Conservation (phyloP, 1,140 invertebrate genomes). For the Cherax destructor region DNA sequence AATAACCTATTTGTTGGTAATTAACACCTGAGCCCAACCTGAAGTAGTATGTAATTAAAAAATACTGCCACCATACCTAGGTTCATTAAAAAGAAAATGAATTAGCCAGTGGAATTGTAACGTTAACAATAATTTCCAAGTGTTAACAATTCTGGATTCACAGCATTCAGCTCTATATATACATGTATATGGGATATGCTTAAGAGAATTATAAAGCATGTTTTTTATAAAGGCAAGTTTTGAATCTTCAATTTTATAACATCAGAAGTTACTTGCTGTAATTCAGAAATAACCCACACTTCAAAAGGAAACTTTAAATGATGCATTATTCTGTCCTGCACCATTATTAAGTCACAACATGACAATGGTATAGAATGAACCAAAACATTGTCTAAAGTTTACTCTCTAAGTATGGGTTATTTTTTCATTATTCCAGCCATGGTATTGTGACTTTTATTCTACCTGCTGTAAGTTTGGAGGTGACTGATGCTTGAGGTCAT, state of each 20-base stretch:
- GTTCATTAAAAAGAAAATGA: background rate
- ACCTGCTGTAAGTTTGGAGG: background rate
- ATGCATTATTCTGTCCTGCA: no score
- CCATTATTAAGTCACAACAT: no score
- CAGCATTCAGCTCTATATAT: no score
- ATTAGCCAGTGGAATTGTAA: background rate
- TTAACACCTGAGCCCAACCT: background rate
- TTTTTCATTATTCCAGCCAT: no score
- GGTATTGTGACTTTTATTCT: background rate
- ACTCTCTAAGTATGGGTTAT: no score
- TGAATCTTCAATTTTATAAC: background rate
- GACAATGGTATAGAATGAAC: no score
- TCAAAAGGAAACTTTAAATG: no score
- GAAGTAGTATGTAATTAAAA: background rate
- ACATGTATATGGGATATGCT: background rate
- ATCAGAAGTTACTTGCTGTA: background rate
- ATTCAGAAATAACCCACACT: no score
- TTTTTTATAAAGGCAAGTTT: background rate
- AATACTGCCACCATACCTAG: background rate
- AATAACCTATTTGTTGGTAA: no score
- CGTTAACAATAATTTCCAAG: background rate
- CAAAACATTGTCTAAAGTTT: no score
- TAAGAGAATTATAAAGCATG: background rate
- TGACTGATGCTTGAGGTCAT: background rate
- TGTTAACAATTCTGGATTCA: background rate